Base-by-base conservation (phyloP, 2,797 vertebrate species). In the Arvicola amphibius region DNA sequence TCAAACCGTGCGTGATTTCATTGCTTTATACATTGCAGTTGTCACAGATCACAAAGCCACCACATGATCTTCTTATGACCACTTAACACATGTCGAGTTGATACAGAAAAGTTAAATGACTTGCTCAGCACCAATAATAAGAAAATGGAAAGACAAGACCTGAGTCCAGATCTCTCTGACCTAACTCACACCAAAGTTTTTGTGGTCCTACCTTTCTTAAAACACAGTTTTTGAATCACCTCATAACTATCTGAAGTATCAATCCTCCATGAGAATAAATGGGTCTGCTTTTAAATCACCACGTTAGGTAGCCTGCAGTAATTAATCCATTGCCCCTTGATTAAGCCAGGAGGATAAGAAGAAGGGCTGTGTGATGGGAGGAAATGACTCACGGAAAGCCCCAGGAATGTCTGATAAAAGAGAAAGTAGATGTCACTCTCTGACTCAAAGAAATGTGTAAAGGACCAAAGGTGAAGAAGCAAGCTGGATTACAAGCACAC, bases 361-460 rank as follows among this genome's bases (percentile, higher is more conserved):
- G 8, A 74, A 8, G 34, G 4, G 2, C 1, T n/a, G 34, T 59
- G 14, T 83, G n/a, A 79, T 53, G 76, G 25, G 23, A 29, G 6
- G 16, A 17, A 6, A 3, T 17, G 46, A 76, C 23, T 74, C 83
- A 67, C 6, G 69, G 76, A 95, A 96, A 96, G 40, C 37, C 78
- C 90, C 87, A 84, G 76, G 48, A 73, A 96, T 79, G 78, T 12
- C 74, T 61, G 37, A 94, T 34, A 27, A 90, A 61, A 78, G n/a
- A 92, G 19, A 92, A 84, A 93, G 76, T 46, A 59, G 80, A 85
- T 88, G 79, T 73, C 76, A 96, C 86, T 88, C 48, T 83, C 71
- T 95, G 76, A 27, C 59, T 89, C 46, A 53, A 23, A 34, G 46
- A 85, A 80, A 61, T 85, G 43, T 21, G 14, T 3, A 80, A 63